Evolutionary conservation across 2,888 invertebrate species (phyloP), one percentile per base, ranked within the genome.

Genomic region (Agonopterix alstromeriana): DNA sequence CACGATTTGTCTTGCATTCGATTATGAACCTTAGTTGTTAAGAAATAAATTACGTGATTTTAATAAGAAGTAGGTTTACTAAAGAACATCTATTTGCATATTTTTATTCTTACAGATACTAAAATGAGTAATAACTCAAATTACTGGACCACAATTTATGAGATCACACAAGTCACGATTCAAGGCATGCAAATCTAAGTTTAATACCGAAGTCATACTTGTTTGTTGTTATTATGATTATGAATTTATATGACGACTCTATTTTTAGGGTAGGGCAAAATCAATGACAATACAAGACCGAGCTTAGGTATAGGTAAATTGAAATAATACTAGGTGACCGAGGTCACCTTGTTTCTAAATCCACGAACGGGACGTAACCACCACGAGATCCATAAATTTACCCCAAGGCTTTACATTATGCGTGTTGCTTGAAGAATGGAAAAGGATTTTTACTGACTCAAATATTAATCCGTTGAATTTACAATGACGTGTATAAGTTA

Each of bases 161-260:
- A 60, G 52, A 56, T 58, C 57, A 60, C 50, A 48, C 46, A 42
- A 43, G 43, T 60, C 57, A 56, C 58, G 56, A 57, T 59, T 55
- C 53, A 53, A 53, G 54, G 45, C 51, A 55, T 51, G 49, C 48
- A 54, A 54, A 55, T 52, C 42, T 53, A 46, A 54, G 54, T 54
- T 49, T 49, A 47, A 50, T 45, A 45, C 36, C 3, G 42, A 50
- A 44, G 45, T 35, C 36, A 50, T 36, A 49, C 36, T 45, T 47
- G 47, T 44, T 44, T 50, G 53, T 44, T 50, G 53, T 43, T 48
- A 45, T 48, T 14, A 52, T 46, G 42, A 42, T 8, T 42, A 11
- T 12, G 42, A 8, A 42, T 42, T 11, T 11, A 11, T 12, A 42
- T 12, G 8, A 38, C 38, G 38, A 10, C 38, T 10, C 38, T 38